Base-by-base conservation (phyloP, 2,888 invertebrate genomes). In the Formica aserva region DNA sequence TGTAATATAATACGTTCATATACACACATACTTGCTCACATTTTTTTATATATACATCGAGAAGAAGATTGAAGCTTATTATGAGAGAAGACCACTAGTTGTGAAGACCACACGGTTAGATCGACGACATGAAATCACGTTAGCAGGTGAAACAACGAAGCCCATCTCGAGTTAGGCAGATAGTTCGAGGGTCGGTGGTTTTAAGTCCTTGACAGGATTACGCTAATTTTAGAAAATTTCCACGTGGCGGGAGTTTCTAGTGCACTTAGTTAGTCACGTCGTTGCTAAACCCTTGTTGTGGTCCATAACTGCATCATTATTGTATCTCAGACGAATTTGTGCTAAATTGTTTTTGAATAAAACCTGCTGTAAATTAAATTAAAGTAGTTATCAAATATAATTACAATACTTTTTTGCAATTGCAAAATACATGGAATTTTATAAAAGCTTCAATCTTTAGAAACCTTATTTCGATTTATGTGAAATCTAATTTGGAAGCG, bases 71-170 rank as follows among this genome's bases (percentile, higher is more conserved):
- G 48, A 60, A 65, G 60, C 9, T 66, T 38, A 41, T 38, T 69
- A 69, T 75, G 57, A 52, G 35, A 60, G 85, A 89, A 89, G 85
- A 89, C 88, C 78, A 86, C 72, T 84, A 88, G 85, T 74, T 76
- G 63, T 80, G 63, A 75, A 62, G 75, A 65, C 74, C 60, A 82
- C 72, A 74, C 62, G 74, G 84, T 83, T 84, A 87, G 93, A 93
- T 93, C 92, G 91, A 90, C 90, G 93, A 92, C 92, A 90, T 87
- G 85, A 92, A 93, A 93, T 93, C 90, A 91, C 91, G 90, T 93
- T 93, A 93, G 91, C 78, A 85, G 81, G 85, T 86, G 87, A 91
- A 92, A 90, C 90, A 85, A 76, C 86, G 92, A 93, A 93, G 92
- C 92, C 91, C 86, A 87, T 89, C 85, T 87, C 85, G 87, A 90